These are phyloP conservation scores for Cephus spinipes DNA, from an alignment of 2,888 invertebrate genomes.

Conservation along the genomic window DNA sequence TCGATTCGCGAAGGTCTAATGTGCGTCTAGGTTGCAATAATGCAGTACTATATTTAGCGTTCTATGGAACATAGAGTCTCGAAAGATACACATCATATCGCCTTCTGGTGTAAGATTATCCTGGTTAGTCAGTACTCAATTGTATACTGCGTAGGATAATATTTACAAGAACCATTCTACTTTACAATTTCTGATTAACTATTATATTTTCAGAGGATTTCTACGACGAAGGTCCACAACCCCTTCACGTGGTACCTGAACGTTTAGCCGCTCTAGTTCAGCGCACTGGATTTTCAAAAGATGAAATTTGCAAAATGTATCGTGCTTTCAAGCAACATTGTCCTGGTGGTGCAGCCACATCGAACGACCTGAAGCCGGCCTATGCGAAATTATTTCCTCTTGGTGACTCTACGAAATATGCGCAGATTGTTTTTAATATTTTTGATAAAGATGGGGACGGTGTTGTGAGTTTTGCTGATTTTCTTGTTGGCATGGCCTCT, in stretches of 20 bases:
- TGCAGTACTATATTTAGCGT: constrained; percentile 2
- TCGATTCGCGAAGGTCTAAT: background rate
- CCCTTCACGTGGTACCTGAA: constrained; percentile 38
- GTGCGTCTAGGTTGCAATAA: background rate
- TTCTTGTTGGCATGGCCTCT: constrained; percentile 43
- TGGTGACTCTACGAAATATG: constrained; percentile 54
- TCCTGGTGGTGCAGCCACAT: constrained; percentile 50
- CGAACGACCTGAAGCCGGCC: constrained; percentile 49
- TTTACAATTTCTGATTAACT: constrained; percentile 11
- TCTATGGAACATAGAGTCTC: background rate
- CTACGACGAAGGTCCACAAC: constrained; percentile 37
- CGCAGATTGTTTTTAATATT: constrained; percentile 55
- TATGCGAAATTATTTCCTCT: constrained; percentile 59
- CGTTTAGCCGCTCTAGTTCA: constrained; percentile 39
- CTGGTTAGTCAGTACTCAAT: background rate
- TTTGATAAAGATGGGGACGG: constrained; percentile 56
- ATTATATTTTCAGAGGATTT: constrained; percentile 14
- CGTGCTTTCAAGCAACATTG: constrained; percentile 57
- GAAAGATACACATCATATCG: constrained; percentile 4
- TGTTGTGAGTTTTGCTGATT: constrained; percentile 53
- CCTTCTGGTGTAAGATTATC: background rate
- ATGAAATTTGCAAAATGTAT: constrained; percentile 53
- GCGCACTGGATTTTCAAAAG: constrained; percentile 52
- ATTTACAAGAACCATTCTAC: constrained; percentile 18
- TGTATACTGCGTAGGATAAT: background rate